Conservation (phyloP, 2,888 invertebrate genomes). For the Orthosia incerta region DNA sequence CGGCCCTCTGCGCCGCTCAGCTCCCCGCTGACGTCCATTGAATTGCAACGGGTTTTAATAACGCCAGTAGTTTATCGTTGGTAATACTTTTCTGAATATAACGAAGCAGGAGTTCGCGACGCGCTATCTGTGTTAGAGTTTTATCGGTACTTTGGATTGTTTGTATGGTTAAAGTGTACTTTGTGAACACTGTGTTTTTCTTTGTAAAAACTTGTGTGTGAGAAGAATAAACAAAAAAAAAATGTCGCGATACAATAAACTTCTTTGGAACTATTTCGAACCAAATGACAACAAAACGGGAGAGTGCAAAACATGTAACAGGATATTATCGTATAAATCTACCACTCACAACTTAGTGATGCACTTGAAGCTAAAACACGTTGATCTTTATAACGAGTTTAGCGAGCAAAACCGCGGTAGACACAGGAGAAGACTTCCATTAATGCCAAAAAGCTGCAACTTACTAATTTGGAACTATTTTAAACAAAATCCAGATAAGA, state of each 20-base stretch:
- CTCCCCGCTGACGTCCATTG: neutral
- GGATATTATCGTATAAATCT: constrained; percentile 23
- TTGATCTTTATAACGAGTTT: neutral
- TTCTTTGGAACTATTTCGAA: constrained; percentile 21
- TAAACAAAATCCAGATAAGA: neutral
- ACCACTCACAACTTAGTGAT: constrained; percentile 11
- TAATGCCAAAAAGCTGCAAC: neutral
- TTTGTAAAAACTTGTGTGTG: neutral
- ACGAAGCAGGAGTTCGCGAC: neutral
- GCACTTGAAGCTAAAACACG: constrained; percentile 22
- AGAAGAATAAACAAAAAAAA: neutral
- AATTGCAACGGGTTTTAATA: neutral
- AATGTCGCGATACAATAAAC: constrained; percentile 11
- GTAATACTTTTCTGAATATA: constrained; percentile 12
- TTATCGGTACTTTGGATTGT: neutral
- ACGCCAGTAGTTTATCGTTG: neutral
- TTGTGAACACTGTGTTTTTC: neutral
- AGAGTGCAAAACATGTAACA: constrained; percentile 22
- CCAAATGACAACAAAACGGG: constrained; percentile 6
- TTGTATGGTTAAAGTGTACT: neutral
- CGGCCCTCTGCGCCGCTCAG: neutral
- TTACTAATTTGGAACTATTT: constrained; percentile 26
- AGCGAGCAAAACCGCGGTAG: no score
- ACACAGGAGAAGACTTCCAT: no score
- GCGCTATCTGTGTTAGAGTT: neutral